Evolutionary conservation across 2,113 vertebrate species (phyloP), one percentile per base, ranked within the genome.

Genomic region (Sakesphorus luctuosus): DNA sequence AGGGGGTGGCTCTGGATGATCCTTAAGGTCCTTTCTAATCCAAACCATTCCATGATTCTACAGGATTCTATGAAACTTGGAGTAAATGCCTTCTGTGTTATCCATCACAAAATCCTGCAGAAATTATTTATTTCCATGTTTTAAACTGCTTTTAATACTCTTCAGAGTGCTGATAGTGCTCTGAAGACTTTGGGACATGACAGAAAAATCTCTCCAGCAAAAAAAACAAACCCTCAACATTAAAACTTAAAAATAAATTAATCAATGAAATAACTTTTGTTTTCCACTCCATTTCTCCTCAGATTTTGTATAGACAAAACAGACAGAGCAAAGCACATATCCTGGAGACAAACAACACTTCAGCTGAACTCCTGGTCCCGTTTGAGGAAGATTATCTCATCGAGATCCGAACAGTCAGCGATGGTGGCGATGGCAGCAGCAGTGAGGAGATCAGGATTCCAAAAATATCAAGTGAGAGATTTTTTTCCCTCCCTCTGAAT

Each of bases 381-480:
- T 97, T 98, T 25, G 98, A 98, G 91, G 98, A 99, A 83, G 98
- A 99, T 97, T 98, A 99, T 97, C 95, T 99, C 76, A 98, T 99
- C 47, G 98, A 99, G 97, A 98, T 99, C 94, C 98, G 98, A 97
- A 98, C 98, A 21, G 95, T 98, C 89, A 99, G 98, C 3, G 98
- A 99, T 1, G 98, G 99, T 11, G 99, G 99, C 4, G 98, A 99
- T 16, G 99, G 99, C 58, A 98, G 98, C 97, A 99, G 98, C 97
- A 99, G 98, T 15, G 98, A 98, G 46, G 98, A 98, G 94, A 99
- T 99, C 78, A 97, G 98, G 96, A 99, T 99, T 95, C 98, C 99
- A 96, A 98, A 98, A 97, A 98, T 99, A 98, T 98, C 98, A 38
- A 99, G 99, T 96, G 85, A 87, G 53, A 19, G 66, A 18, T n/a